Conservation (phyloP, 2,797 vertebrate genomes). For the Alouatta caraya region DNA sequence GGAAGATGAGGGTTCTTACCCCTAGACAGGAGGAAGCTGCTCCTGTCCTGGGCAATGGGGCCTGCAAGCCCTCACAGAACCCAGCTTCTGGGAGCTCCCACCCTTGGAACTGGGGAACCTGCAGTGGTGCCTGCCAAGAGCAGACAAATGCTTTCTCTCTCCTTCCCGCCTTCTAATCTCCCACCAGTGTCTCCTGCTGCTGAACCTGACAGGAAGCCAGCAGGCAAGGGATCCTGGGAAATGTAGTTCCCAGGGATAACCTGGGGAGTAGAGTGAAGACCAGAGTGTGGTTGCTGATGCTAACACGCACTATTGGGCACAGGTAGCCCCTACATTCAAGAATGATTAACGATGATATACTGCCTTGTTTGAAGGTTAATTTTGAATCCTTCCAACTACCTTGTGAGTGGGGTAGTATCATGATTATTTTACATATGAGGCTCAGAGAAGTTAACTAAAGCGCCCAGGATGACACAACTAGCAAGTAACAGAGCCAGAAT, state of each 20-base stretch:
- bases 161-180: neutral
- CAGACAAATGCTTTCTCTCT: neutral
- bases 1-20: neutral
- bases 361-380: neutral
- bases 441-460: neutral
- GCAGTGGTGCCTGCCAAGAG: neutral
- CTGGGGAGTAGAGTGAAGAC: no score
- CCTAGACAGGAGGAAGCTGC: neutral
- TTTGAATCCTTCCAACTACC: neutral
- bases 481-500: neutral
- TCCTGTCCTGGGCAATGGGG: no score
- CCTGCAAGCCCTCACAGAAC: neutral
- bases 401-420: neutral
- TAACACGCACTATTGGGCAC: accelerated
- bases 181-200: neutral
- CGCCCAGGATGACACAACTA: neutral
- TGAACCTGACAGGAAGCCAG: neutral
- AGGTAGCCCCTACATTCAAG: neutral
- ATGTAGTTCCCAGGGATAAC: constrained; percentile 8
- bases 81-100: neutral
- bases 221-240: constrained; percentile 24
- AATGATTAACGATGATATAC: no score
- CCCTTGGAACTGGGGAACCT: neutral
- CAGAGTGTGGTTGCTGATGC: accelerated
- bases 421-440: neutral